Conservation (phyloP, 2,888 invertebrate genomes). For the Noctua janthina region DNA sequence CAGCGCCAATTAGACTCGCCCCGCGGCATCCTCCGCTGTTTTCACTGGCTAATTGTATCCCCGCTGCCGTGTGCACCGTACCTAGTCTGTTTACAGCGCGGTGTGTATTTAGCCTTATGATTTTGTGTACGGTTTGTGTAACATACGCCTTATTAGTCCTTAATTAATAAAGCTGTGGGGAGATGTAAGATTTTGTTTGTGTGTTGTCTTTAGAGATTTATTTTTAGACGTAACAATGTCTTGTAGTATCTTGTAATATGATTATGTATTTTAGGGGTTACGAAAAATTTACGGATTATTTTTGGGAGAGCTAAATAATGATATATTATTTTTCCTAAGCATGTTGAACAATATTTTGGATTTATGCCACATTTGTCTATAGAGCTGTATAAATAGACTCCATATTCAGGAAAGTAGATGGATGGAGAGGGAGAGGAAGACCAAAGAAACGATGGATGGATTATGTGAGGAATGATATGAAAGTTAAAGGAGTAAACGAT, state of each 20-base stretch:
- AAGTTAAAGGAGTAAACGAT: too few species aligned
- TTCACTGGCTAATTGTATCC: slow-evolving; percentile 84
- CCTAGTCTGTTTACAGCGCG: slow-evolving; percentile 61
- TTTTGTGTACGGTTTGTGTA: slow-evolving; percentile 47
- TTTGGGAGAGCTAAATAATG: neutral
- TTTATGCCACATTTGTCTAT: too few species aligned
- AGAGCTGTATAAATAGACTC: too few species aligned
- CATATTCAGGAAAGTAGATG: too few species aligned
- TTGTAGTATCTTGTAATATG: neutral
- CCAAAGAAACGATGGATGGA: too few species aligned
- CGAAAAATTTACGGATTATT: neutral
- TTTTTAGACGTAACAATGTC: neutral
- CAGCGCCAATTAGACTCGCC: slow-evolving; percentile 88
- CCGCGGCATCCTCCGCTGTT: slow-evolving; percentile 80
- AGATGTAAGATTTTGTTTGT: slow-evolving; percentile 40
- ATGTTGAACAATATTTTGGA: too few species aligned
- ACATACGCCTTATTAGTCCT: slow-evolving; percentile 51
- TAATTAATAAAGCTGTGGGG: slow-evolving; percentile 59
- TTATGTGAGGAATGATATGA: too few species aligned
- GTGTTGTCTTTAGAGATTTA: slow-evolving; percentile 20
- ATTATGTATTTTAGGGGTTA: neutral
- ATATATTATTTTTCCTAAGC: neutral
- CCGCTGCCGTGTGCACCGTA: slow-evolving; percentile 62
- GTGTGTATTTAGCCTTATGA: slow-evolving; percentile 61
- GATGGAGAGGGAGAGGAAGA: too few species aligned